phyloP scores from a whole-genome alignment of 2,888 invertebrate species.

The Calameuta filiformis region DNA sequence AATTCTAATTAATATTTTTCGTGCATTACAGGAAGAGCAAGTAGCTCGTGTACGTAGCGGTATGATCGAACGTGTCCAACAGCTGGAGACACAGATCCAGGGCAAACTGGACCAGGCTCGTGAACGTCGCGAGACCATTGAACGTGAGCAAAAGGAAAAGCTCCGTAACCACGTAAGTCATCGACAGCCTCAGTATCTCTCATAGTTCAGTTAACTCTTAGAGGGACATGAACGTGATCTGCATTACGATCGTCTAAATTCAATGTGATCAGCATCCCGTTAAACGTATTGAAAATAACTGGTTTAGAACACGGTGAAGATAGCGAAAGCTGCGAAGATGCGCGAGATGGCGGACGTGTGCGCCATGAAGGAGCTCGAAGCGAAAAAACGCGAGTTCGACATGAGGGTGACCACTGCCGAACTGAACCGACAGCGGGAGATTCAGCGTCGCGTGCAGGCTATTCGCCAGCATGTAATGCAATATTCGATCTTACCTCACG shows the following conservation, averaged over 20 bases:
- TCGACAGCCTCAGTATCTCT: neutral
- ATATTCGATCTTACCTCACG: slow-evolving; percentile 59
- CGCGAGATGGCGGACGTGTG: slow-evolving; percentile 75
- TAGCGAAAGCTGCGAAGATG: slow-evolving; percentile 70
- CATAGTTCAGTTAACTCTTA: neutral
- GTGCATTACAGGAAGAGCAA: slow-evolving; percentile 75
- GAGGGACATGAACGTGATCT: neutral
- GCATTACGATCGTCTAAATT: neutral
- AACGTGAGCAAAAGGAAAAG: slow-evolving; percentile 82
- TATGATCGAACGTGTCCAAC: slow-evolving; percentile 76
- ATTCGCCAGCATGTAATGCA: slow-evolving; percentile 82
- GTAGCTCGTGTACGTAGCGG: slow-evolving; percentile 77
- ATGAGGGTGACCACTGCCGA: slow-evolving; percentile 84
- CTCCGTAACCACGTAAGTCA: slow-evolving; percentile 80
- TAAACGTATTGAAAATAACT: slow-evolving; percentile 1
- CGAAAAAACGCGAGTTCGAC: slow-evolving; percentile 69
- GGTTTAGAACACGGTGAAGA: slow-evolving; percentile 74
- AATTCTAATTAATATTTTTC: slow-evolving; percentile 21
- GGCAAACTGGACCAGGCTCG: slow-evolving; percentile 76
- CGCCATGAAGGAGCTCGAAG: slow-evolving; percentile 76
- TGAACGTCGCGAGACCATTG: slow-evolving; percentile 78
- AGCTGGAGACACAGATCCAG: slow-evolving; percentile 77
- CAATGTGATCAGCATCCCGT: neutral
- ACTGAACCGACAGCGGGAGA: slow-evolving; percentile 85
- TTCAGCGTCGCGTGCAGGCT: slow-evolving; percentile 86